Percentiles rank a stretch among this genome's conserved stretches.
phyloP scores from a whole-genome alignment of 2,888 invertebrate genomes.

The Unio pictorum region DNA sequence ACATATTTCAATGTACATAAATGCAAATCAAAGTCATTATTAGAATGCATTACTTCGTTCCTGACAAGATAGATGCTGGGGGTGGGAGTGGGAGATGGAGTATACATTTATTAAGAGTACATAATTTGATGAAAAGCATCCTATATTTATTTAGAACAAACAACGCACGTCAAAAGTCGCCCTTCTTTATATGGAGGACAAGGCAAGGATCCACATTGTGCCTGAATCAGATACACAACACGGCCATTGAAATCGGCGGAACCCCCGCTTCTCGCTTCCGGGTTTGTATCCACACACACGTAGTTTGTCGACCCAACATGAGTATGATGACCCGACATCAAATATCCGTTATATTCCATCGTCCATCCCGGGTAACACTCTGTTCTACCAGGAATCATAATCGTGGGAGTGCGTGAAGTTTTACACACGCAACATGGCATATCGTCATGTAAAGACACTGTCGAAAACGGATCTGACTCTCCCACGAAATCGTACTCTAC shows the following conservation, averaged over 20 bases:
- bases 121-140: too few species aligned
- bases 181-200: constrained; percentile 11
- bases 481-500: constrained; percentile 3
- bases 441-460: constrained; percentile 1
- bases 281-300: constrained; percentile 10
- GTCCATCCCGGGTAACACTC: constrained; percentile 16
- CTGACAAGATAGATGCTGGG: too few species aligned
- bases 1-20: too few species aligned
- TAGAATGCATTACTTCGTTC: too few species aligned
- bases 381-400: constrained; percentile 9
- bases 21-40: too few species aligned
- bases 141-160: constrained; percentile 6
- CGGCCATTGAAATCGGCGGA: not conserved
- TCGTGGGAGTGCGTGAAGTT: not conserved
- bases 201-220: constrained; percentile 7
- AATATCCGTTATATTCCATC: constrained; percentile 12
- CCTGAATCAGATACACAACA: constrained; percentile 11
- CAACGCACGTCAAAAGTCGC: constrained; percentile 10
- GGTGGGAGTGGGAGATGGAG: too few species aligned
- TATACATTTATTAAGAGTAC: too few species aligned
- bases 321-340: constrained; percentile 6
- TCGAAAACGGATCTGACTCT: too few species aligned
- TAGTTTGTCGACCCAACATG: constrained; percentile 2
- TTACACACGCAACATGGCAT: constrained; percentile 10
- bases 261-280: not conserved